Evolutionary conservation across 1,140 invertebrate species (phyloP), one percentile per base, ranked within the genome.

Genomic region (Saccostrea glomerata): DNA sequence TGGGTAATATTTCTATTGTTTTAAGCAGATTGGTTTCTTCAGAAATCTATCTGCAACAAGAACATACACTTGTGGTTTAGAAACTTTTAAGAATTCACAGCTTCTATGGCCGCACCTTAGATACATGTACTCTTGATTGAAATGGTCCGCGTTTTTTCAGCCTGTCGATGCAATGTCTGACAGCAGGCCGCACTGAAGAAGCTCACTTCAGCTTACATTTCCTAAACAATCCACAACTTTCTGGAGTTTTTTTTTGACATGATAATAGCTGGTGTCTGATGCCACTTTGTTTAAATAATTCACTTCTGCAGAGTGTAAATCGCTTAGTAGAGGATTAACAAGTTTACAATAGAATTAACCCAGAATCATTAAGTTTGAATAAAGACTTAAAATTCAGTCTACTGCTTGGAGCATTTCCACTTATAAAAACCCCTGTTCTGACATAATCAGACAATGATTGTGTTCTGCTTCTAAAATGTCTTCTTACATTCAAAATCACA

Each of bases 261-360:
- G 70, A 77, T 77, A 77, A 77, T 77, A 25, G 70, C 70, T 77
- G 70, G 25, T 36, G 58, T 77, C 70, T 77, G 70, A 77, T 77
- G 70, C 70, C 70, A 77, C 70, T 30, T 25, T 77, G 70, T 77
- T 77, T 77, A 77, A 77, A 77, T 15, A 77, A 77, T 77, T 77
- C 70, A 23, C 70, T 36, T 77, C 70, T 30, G 25, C 70, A 36
- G 70, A 77, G 70, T 77, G 70, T 77, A 77, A 77, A 77, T 77
- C 70, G 70, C 70, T 77, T 77, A 36, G 70, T 30, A 77, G 70
- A 36, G 70, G 70, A 77, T 77, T 77, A 77, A 77, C 70, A 77
- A 77, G 70, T 30, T 77, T 77, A 77, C 70, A 25, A 77, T 20
- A 77, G 25, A 77, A 77, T 77, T 30, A 77, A 36, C 70, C 70